phyloP scores from a whole-genome alignment of 2,888 invertebrate genomes.

The Schizaphis graminum region DNA sequence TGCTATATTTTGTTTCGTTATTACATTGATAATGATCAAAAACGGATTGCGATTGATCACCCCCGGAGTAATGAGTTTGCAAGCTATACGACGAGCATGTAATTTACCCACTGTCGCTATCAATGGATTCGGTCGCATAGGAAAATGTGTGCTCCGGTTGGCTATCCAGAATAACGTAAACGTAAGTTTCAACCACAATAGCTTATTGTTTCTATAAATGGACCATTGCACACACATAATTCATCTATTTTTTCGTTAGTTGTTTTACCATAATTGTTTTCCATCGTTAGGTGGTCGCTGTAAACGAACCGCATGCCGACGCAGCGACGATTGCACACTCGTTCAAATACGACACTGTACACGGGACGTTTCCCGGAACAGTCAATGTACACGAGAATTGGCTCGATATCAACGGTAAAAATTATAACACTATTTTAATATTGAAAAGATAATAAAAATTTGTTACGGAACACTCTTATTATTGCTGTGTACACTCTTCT shows the following conservation, averaged over 20 bases:
- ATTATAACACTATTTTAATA: no score
- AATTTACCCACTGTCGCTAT: background rate
- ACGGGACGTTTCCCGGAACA: constrained; percentile 75
- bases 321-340: constrained; percentile 88
- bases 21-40: no score
- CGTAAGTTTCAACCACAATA: background rate
- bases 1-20: no score
- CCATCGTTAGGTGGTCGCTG: constrained; percentile 74
- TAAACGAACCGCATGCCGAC: constrained; percentile 88
- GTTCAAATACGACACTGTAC: constrained; percentile 91
- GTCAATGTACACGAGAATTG: constrained; percentile 8
- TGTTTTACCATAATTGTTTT: background rate
- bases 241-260: background rate
- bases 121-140: constrained; percentile 51
- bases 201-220: no score
- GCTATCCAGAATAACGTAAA: background rate
- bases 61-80: no score
- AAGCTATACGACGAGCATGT: no score
- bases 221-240: background rate
- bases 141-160: constrained; percentile 25
- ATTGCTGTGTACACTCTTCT: no score
- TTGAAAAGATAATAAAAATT: no score
- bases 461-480: no score
- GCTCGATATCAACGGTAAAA: constrained; percentile 50
- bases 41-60: no score